Conservation (phyloP, 2,113 vertebrate genomes). For the Lasiurus cinereus region DNA sequence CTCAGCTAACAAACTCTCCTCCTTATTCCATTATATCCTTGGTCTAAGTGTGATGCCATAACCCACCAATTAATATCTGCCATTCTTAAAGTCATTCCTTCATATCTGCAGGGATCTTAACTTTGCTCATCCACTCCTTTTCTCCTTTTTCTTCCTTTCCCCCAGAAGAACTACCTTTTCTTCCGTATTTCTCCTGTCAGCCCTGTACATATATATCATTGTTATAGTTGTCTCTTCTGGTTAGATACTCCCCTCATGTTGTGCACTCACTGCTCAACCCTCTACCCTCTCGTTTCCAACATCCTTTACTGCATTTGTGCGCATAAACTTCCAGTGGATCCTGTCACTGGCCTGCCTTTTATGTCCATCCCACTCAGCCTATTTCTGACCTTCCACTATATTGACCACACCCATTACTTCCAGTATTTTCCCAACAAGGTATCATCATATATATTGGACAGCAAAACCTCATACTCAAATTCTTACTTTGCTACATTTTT, state of each 20-base stretch:
- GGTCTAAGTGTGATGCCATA: not conserved
- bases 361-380: not conserved
- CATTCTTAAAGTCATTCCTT: not conserved
- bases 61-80: not conserved
- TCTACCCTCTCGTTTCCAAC: not conserved
- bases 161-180: not conserved
- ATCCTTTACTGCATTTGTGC: not conserved
- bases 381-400: not conserved
- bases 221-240: not conserved
- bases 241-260: not conserved
- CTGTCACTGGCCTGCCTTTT: not conserved
- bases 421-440: constrained; percentile 11
- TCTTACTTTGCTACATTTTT: not conserved
- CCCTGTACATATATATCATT: not conserved
- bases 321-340: not conserved
- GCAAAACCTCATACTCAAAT: not conserved
- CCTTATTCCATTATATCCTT: not conserved
- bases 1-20: not conserved
- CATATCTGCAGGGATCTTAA: not conserved
- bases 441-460: not conserved
- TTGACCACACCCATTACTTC: not conserved
- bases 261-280: not conserved
- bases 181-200: not conserved
- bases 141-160: not conserved
- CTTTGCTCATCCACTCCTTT: not conserved